phyloP scores from a whole-genome alignment of 2,113 vertebrate species.

The Bos indicus region DNA sequence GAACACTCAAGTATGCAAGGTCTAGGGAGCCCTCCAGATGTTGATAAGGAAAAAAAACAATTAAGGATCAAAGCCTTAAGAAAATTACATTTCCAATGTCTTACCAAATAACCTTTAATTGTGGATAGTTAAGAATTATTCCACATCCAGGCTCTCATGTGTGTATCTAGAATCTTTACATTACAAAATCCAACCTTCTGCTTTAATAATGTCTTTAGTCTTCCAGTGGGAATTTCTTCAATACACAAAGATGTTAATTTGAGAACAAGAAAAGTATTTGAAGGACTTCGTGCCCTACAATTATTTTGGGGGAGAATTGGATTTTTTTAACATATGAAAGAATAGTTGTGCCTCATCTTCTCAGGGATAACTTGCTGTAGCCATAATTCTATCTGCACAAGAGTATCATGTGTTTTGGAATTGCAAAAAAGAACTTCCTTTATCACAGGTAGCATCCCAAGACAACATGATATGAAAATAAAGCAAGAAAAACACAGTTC shows the following conservation, averaged over 20 bases:
- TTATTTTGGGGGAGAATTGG: not conserved
- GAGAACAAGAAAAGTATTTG: slow-evolving; percentile 31
- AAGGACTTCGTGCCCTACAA: slow-evolving; percentile 42
- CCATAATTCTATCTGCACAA: not conserved
- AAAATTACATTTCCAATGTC: slow-evolving; percentile 35
- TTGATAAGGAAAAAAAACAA: slow-evolving; percentile 27
- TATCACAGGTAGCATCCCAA: not conserved
- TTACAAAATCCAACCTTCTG: slow-evolving; percentile 36
- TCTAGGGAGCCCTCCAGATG: not conserved
- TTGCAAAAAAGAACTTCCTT: rapidly evolving
- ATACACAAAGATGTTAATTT: slow-evolving; percentile 44
- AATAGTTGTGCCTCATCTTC: slow-evolving; percentile 1
- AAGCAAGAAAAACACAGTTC: slow-evolving; percentile 51
- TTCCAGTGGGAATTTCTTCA: slow-evolving; percentile 52
- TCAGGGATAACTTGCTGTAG: not conserved
- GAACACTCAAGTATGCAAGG: not conserved
- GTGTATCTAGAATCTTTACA: slow-evolving; percentile 41
- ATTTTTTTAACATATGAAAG: not conserved
- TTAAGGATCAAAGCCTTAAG: not conserved
- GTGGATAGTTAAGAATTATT: slow-evolving; percentile 23
- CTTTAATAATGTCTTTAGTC: slow-evolving; percentile 51
- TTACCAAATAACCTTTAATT: not conserved
- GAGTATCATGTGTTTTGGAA: not conserved
- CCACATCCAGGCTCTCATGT: not conserved
- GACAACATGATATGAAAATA: slow-evolving; percentile 53